phyloP scores from a whole-genome alignment of 2,797 vertebrate genomes.

The Halcyon leucocephala region DNA sequence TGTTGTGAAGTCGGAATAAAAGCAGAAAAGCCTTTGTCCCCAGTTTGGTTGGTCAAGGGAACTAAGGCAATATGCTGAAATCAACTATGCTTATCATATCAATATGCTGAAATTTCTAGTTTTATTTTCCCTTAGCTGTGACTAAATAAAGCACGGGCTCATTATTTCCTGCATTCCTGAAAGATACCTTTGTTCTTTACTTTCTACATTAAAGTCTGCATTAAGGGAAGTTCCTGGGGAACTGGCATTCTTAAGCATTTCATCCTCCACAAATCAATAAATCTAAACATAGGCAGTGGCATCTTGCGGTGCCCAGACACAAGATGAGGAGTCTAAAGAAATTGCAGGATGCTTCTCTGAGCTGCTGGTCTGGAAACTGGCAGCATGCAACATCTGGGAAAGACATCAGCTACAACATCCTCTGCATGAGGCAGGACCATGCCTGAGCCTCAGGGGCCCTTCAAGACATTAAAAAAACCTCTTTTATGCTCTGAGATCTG shows the following conservation, averaged over 20 bases:
- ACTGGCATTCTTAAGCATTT: background rate
- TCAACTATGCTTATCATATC: background rate
- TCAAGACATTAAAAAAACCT: background rate
- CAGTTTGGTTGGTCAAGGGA: accelerated
- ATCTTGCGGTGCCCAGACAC: background rate
- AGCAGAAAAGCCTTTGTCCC: background rate
- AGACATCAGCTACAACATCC: background rate
- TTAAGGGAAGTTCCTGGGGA: background rate
- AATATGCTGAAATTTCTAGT: background rate
- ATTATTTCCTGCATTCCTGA: background rate
- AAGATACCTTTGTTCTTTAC: background rate
- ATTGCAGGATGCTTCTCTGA: background rate
- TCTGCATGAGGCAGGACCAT: background rate
- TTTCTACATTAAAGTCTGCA: background rate
- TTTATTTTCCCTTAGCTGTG: background rate
- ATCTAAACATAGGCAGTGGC: background rate
- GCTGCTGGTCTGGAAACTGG: background rate
- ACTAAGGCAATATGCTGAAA: background rate
- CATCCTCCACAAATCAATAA: background rate
- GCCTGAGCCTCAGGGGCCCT: background rate
- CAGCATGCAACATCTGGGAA: background rate
- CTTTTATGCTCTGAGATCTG: background rate
- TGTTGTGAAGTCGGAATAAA: background rate
- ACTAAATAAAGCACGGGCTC: background rate
- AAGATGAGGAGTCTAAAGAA: background rate